Percentiles rank a stretch among this genome's conserved stretches.
Evolutionary conservation across 2,888 invertebrate genomes (phyloP).

Genomic region (Lacanobia wlatinum): DNA sequence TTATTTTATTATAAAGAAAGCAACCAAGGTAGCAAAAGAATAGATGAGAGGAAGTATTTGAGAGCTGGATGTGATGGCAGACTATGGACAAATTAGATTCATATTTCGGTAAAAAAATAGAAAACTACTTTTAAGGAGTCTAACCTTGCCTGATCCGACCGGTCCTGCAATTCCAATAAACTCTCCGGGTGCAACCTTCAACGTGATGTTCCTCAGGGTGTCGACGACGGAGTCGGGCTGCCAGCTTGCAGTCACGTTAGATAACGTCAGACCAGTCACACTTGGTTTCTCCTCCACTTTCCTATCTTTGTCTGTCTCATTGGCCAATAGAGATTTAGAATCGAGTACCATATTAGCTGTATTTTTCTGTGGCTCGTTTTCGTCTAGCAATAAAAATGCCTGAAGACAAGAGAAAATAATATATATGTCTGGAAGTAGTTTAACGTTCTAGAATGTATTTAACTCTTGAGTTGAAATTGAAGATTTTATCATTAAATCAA

Average conservation of each 20-base stretch:
- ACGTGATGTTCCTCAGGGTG: slow-evolving; percentile 88
- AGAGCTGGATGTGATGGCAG: no score
- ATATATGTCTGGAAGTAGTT: background rate
- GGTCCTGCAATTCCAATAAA: slow-evolving; percentile 93
- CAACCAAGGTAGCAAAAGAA: no score
- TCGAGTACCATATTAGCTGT: slow-evolving; percentile 47
- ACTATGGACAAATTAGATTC: background rate
- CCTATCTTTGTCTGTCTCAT: slow-evolving; percentile 39
- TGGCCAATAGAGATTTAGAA: slow-evolving; percentile 37
- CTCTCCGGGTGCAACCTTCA: slow-evolving; percentile 89
- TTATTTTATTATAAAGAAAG: no score
- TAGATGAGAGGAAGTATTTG: no score
- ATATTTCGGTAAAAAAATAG: background rate
- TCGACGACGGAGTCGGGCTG: slow-evolving; percentile 84
- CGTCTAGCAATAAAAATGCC: slow-evolving; percentile 86
- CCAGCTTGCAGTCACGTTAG: slow-evolving; percentile 86
- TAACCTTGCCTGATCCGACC: slow-evolving; percentile 94
- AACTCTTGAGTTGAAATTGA: background rate
- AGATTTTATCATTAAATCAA: background rate
- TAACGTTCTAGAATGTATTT: background rate
- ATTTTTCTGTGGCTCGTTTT: slow-evolving; percentile 74
- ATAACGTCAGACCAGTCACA: slow-evolving; percentile 76
- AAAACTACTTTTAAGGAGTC: background rate
- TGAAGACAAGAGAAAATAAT: slow-evolving; percentile 61
- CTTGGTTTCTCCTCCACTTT: slow-evolving; percentile 36